These are phyloP conservation scores for Protula sp. DNA, from an alignment of 2,888 invertebrate species.

Conservation along the genomic window DNA sequence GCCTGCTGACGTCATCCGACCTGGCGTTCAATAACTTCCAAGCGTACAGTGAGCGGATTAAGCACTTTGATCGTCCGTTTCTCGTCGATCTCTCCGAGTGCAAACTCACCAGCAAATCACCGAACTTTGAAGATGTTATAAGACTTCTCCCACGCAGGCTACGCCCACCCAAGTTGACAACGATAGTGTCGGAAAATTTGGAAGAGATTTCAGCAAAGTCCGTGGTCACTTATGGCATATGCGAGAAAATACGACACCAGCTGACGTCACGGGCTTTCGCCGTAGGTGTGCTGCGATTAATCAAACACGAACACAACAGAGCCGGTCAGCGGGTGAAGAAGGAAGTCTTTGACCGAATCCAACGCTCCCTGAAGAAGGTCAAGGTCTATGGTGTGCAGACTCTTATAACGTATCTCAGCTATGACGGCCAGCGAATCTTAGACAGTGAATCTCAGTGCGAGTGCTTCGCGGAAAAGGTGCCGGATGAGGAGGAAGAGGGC, in stretches of 20 bases:
- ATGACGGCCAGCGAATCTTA: conserved; percentile 15
- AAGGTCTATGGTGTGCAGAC: conserved; percentile 24
- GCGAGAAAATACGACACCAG: conserved; percentile 26
- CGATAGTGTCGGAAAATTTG: conserved; percentile 24
- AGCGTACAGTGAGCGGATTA: conserved; percentile 22
- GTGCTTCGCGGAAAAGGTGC: conserved; percentile 25
- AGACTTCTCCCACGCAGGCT: conserved; percentile 22
- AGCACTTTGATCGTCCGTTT: conserved; percentile 21
- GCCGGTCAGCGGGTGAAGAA: conserved; percentile 20
- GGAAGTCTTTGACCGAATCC: conserved; percentile 21
- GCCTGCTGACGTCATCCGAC: conserved; percentile 16
- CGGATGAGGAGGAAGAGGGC: conserved; percentile 14
- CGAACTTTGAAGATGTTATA: conserved; percentile 22
- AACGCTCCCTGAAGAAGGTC: conserved; percentile 20
- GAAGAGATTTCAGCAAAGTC: conserved; percentile 20
- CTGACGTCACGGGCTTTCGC: conserved; percentile 24
- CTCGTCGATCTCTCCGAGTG: conserved; percentile 29
- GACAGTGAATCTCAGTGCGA: conserved; percentile 25
- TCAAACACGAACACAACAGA: conserved; percentile 24
- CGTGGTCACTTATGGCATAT: conserved; percentile 15
- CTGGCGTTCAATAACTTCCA: conserved; percentile 29
- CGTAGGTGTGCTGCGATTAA: conserved; percentile 23
- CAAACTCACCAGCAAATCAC: conserved; percentile 14
- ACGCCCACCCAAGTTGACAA: conserved; percentile 22
- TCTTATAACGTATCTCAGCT: conserved; percentile 25